These are phyloP conservation scores for Heliothis subflexa DNA, from an alignment of 1,140 invertebrate genomes.

Conservation along the genomic window DNA sequence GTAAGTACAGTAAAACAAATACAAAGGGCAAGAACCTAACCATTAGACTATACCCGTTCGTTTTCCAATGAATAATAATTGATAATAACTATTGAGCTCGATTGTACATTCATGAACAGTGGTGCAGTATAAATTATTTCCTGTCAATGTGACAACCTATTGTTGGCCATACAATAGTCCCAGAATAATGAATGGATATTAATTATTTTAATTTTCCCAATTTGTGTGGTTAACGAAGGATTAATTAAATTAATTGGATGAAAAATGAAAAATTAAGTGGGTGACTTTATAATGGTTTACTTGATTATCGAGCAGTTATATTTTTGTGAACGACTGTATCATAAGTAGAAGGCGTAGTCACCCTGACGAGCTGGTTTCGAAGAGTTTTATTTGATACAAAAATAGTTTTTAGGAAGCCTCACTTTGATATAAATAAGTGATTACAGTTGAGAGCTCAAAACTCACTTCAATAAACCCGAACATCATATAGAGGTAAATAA, in stretches of 20 bases:
- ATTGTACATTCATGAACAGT: constrained; percentile 48
- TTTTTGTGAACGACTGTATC: no score
- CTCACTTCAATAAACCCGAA: no score
- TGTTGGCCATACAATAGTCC: constrained; percentile 43
- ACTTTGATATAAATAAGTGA: no score
- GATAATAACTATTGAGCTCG: constrained; percentile 30
- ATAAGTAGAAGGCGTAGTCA: no score
- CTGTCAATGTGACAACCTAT: constrained; percentile 47
- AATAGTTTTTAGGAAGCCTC: no score
- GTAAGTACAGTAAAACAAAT: background rate
- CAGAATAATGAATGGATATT: constrained; percentile 46
- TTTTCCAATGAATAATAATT: constrained; percentile 26
- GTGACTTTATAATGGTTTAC: no score
- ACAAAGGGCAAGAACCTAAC: constrained; percentile 1
- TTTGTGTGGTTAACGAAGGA: constrained; percentile 30
- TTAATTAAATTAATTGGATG: background rate
- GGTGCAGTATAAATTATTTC: constrained; percentile 50
- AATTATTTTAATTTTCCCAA: constrained; percentile 48
- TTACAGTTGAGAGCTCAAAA: no score
- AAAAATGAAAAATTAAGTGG: no score
- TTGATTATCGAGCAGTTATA: no score
- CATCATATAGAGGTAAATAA: background rate
- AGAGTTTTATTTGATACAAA: no score
- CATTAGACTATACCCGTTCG: constrained; percentile 1
- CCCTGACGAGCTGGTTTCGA: no score